Conservation (phyloP, 2,797 vertebrate genomes). For the Gymnoscopelus microlampas region DNA sequence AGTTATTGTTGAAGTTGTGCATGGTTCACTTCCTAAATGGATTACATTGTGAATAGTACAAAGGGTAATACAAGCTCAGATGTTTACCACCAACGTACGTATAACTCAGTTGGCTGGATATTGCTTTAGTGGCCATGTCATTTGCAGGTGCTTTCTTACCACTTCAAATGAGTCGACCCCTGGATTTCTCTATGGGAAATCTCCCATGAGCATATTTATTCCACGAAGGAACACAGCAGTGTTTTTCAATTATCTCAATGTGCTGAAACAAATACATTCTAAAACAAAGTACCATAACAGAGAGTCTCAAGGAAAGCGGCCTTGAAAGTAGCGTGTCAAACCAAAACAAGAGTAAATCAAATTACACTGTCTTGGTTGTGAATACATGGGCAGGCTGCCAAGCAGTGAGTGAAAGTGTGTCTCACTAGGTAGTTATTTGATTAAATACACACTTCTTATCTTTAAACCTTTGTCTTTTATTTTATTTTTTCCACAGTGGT, state of each 20-base stretch:
- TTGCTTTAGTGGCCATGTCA: slow-evolving; percentile 62
- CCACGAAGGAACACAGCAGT: slow-evolving; percentile 12
- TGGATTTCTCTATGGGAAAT: slow-evolving; percentile 45
- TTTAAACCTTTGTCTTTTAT: slow-evolving; percentile 20
- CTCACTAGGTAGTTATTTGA: slow-evolving; percentile 23
- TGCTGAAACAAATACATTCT: slow-evolving; percentile 33
- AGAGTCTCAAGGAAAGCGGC: slow-evolving; percentile 14
- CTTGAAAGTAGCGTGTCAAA: slow-evolving; percentile 31
- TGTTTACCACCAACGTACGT: not conserved
- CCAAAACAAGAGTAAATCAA: slow-evolving; percentile 37
- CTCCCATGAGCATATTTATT: slow-evolving; percentile 53
- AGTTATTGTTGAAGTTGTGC: not conserved
- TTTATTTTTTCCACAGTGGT: slow-evolving; percentile 49
- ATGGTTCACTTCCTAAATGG: not conserved
- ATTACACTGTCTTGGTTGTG: slow-evolving; percentile 28
- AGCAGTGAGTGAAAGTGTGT: slow-evolving; percentile 27
- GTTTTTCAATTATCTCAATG: slow-evolving; percentile 26
- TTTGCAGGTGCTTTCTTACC: slow-evolving; percentile 44
- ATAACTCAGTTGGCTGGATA: slow-evolving; percentile 46
- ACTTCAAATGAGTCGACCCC: slow-evolving; percentile 45
- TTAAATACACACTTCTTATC: slow-evolving; percentile 9
- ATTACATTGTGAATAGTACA: not conserved
- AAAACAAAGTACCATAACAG: slow-evolving; percentile 23
- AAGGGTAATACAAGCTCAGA: not conserved
- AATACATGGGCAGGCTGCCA: slow-evolving; percentile 23